Percentiles rank a stretch among this genome's conserved stretches.
Conservation (phyloP, 2,797 vertebrate species). For the Gallinago solitaria region DNA sequence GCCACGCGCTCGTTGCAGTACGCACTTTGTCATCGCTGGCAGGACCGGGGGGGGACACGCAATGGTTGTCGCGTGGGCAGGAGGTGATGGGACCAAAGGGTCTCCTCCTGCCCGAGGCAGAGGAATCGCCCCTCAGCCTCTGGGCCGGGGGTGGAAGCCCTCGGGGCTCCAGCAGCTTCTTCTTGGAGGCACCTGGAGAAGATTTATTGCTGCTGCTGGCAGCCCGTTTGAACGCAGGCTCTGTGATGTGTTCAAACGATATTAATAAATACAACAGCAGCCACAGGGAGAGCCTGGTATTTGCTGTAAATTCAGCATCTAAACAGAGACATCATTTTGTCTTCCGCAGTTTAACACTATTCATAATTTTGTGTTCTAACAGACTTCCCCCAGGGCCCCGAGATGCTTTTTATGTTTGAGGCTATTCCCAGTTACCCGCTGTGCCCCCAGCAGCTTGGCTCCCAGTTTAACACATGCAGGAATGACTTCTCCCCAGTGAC, state of each 20-base stretch:
- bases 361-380: neutral
- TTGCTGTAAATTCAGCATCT: constrained; percentile 30
- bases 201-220: neutral
- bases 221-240: neutral
- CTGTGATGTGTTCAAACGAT: neutral
- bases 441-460: neutral
- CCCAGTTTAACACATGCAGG: neutral
- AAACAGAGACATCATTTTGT: neutral
- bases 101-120: neutral
- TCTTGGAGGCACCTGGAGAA: neutral
- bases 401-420: neutral
- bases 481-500: neutral
- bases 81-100: neutral
- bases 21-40: neutral
- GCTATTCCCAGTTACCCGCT: neutral
- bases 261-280: neutral
- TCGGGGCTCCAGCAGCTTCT: accelerated
- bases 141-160: neutral
- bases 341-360: neutral
- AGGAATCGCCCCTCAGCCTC: neutral
- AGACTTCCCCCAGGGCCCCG: neutral
- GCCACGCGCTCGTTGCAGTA: neutral
- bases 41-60: neutral
- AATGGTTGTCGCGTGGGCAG: neutral
- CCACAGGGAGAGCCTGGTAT: neutral